Base-by-base conservation (phyloP, 1,140 invertebrate genomes). In the Zaprionus vittiger region DNA sequence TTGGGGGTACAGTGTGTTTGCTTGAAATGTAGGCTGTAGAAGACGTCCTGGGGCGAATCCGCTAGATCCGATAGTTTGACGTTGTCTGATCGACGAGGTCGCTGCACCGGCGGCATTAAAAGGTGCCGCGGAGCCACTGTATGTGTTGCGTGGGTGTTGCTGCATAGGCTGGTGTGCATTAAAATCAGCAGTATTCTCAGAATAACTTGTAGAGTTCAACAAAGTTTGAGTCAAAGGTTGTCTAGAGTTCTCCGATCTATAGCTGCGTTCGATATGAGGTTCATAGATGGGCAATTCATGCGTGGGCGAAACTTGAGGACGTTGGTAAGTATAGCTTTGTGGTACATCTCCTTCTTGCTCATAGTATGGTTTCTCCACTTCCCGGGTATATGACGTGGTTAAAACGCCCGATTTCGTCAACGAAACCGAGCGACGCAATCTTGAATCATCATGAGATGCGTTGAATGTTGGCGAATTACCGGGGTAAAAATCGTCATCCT, bases 331-430 rank as follows among this genome's bases (percentile, higher is more conserved):
- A 49, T 85, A 69, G 31, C 69, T 80, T 49, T 73, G 65, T 7
- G 85, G 85, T 5, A 55, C 24, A 6, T 71, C 54, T 12, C 20
- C 38, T 3, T 12, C 41, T 12, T 47, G 41, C 3, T 71, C 65
- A 44, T 67, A 44, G 0, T 44, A 55, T 2, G 80, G 66, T 14
- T 72, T 31, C 11, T 80, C 26, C 9, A 78, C 55, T 24, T 89
- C 89, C 5, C 83, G 81, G 1, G 73, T 85, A 49, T 91, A 91
- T 0, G 89, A 91, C 1, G 89, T 91, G 20, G 89, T 91, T 54
- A 91, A 20, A n/a, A 91, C 75, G 49, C 80, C 82, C 1, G 84
- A 90, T 66, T 91, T 91, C 14, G 80, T 69, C 41, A 91, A 57
- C 0, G 90, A 91, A 26, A 84, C 64, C 2, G 81, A 84, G 4